These are phyloP conservation scores for Mormyrus iriodes DNA, from an alignment of 2,113 vertebrate species.

Conservation along the genomic window DNA sequence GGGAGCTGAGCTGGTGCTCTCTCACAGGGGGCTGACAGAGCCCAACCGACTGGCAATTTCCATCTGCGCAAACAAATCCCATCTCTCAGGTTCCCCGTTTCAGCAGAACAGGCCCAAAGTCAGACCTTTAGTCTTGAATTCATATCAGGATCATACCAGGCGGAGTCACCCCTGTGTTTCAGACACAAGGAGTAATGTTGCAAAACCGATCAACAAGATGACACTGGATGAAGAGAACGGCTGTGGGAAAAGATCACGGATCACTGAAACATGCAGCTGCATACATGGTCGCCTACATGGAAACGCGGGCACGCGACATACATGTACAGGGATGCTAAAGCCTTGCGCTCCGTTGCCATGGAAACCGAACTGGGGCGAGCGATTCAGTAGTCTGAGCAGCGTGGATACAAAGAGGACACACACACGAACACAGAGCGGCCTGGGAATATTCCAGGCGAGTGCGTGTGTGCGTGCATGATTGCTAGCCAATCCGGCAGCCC, in stretches of 20 bases:
- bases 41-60: not conserved
- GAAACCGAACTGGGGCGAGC: constrained; percentile 1
- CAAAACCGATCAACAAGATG: not conserved
- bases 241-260: not conserved
- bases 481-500: not conserved
- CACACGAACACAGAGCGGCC: not conserved
- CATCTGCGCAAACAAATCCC: not conserved
- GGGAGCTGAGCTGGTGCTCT: not conserved
- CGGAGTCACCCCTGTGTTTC: not conserved
- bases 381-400: constrained; percentile 2
- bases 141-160: not conserved
- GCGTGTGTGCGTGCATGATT: not conserved
- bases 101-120: not conserved
- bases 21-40: not conserved
- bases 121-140: not conserved
- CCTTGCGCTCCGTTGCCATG: not conserved
- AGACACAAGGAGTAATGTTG: not conserved
- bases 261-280: not conserved
- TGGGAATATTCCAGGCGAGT: not conserved
- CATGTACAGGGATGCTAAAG: not conserved
- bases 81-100: not conserved
- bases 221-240: not conserved
- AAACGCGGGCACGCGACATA: not conserved
- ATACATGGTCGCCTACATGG: not conserved
- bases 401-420: not conserved